Percentiles rank a stretch among this genome's conserved stretches.
phyloP scores from a whole-genome alignment of 2,888 invertebrate genomes.

The Slavum lentiscoides region DNA sequence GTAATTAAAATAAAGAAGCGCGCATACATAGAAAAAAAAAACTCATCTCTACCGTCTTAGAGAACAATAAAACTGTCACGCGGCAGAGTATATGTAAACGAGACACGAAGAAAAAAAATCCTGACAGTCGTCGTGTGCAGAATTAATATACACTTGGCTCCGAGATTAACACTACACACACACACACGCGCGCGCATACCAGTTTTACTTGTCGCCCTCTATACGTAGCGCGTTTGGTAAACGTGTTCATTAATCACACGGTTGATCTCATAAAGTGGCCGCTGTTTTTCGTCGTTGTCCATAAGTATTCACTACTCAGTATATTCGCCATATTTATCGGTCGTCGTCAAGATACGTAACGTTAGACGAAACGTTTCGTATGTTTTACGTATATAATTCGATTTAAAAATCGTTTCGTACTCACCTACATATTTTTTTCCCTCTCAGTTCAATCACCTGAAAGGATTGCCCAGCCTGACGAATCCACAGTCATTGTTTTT shows the following conservation, averaged over 20 bases:
- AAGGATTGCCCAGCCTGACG: slow-evolving; percentile 60
- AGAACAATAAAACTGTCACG: slow-evolving; percentile 45
- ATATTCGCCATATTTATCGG: no score
- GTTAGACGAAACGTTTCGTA: no score
- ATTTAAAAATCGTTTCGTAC: no score
- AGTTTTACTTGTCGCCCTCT: not conserved
- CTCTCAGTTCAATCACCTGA: slow-evolving; percentile 34
- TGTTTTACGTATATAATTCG: no score
- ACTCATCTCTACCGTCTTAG: not conserved
- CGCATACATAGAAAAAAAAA: not conserved
- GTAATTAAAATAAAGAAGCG: not conserved
- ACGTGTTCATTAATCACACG: slow-evolving; percentile 22
- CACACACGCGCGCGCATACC: not conserved
- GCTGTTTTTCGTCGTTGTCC: no score
- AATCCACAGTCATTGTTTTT: slow-evolving; percentile 70
- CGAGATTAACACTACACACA: not conserved
- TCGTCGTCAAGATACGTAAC: no score
- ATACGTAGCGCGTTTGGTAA: not conserved
- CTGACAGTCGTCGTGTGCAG: slow-evolving; percentile 24
- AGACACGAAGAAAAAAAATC: slow-evolving; percentile 2
- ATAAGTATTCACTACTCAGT: no score
- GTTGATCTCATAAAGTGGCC: not conserved
- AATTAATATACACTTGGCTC: slow-evolving; percentile 40
- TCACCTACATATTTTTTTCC: not conserved
- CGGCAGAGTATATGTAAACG: slow-evolving; percentile 20